phyloP scores from a whole-genome alignment of 2,113 vertebrate species.

The Phalacrocorax pelagicus region DNA sequence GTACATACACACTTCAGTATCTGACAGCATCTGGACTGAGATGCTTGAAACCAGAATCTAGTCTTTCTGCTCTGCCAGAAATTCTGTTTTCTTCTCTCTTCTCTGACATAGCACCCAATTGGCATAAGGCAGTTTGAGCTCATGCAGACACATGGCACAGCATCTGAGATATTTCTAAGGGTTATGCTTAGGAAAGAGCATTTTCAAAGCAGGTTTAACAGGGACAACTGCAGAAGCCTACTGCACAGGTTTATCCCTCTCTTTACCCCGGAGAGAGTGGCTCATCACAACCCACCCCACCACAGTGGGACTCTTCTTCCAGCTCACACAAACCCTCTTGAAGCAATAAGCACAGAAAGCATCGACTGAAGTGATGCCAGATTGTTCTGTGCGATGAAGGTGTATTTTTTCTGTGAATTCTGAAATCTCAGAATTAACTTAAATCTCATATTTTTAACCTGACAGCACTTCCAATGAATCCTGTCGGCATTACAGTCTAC shows the following conservation, averaged over 20 bases:
- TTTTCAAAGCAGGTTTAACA: neutral
- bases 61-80: neutral
- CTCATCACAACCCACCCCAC: neutral
- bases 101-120: neutral
- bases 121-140: neutral
- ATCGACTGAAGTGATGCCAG: neutral
- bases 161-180: neutral
- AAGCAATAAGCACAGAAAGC: neutral
- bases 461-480: neutral
- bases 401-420: neutral
- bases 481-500: neutral
- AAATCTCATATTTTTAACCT: neutral
- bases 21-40: neutral
- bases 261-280: neutral
- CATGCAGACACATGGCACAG: accelerated
- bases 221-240: neutral
- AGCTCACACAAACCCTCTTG: neutral
- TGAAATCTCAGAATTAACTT: neutral
- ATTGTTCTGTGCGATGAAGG: neutral
- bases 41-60: neutral
- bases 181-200: neutral
- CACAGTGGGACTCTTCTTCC: accelerated
- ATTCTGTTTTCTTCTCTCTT: neutral
- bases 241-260: neutral
- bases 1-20: accelerated